phyloP scores from a whole-genome alignment of 2,888 invertebrate genomes.

The Dusona sp. region DNA sequence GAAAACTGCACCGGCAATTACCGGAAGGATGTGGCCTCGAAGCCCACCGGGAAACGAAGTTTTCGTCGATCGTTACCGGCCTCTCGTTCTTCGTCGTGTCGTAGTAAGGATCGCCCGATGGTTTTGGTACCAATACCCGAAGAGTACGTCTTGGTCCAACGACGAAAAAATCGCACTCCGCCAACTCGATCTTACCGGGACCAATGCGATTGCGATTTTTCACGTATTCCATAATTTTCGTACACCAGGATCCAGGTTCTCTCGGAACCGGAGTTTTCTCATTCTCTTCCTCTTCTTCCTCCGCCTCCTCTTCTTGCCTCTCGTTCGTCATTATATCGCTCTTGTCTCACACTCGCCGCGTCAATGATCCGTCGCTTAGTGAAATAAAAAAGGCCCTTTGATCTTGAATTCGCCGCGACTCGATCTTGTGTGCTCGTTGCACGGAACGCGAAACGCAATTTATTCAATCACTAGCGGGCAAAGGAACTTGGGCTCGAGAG shows the following conservation, averaged over 20 bases:
- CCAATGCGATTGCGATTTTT: constrained; percentile 80
- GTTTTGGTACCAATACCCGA: constrained; percentile 76
- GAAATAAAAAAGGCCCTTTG: not conserved
- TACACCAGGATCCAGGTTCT: constrained; percentile 75
- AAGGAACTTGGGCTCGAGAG: not conserved
- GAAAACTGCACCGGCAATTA: constrained; percentile 82
- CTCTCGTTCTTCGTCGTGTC: constrained; percentile 75
- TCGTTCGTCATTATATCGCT: constrained; percentile 66
- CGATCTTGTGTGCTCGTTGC: not conserved
- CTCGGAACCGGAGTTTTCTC: not conserved
- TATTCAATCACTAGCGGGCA: constrained; percentile 1
- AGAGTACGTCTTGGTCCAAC: constrained; percentile 80
- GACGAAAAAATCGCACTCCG: constrained; percentile 81
- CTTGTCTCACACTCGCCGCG: not conserved
- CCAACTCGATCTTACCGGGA: constrained; percentile 78
- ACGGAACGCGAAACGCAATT: constrained; percentile 23
- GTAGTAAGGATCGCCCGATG: constrained; percentile 76
- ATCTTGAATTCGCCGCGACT: not conserved
- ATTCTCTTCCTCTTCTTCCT: constrained; percentile 4
- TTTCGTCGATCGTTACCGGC: constrained; percentile 81
- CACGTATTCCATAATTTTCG: constrained; percentile 77
- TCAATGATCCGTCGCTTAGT: not conserved
- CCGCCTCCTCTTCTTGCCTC: constrained; percentile 6
- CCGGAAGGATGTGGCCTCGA: constrained; percentile 80
- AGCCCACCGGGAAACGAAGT: constrained; percentile 81